Evolutionary conservation across 2,113 vertebrate genomes (phyloP), one percentile per base, ranked within the genome.

Genomic region (Labrus mixtus): DNA sequence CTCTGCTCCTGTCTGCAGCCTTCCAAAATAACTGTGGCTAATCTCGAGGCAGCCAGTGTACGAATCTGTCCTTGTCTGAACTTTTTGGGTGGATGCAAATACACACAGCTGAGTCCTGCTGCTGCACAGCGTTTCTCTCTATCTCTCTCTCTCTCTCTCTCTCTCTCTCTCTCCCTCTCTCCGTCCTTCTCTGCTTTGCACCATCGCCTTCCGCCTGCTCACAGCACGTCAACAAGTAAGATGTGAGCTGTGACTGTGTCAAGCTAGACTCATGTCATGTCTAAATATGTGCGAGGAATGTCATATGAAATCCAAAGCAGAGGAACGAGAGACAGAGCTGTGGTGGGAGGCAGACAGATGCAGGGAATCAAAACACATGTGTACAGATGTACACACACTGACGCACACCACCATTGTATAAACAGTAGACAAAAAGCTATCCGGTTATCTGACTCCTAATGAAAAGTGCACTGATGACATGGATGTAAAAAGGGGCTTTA

Each of bases 21-120:
- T 62, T 55, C 39, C 39, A 50, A 68, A 80, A 75, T 43, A 48
- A 54, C 79, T 70, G 68, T 68, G 79, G 72, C 74, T 87, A 79
- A 90, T 90, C 69, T 87, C 68, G 67, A 90, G 86, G 85, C 87
- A 88, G 84, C 33, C 39, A 85, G 81, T 89, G 82, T 87, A 63
- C 43, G 51, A 77, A 81, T n/a, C 50, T 89, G 88, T 91, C 90
- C 90, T 90, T 86, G 9, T 74, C 75, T 92, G 92, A 93, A 92
- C 92, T 89, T 79, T 48, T 50, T 68, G 78, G 66, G 67, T 51
- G 79, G 85, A 91, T 63, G 75, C 84, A 61, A 83, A 80, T 78
- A 69, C 76, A 70, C 87, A 73, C 87, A 83, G 86, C 89, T 82
- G 79, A 88, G 78, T 82, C 76, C 79, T 68, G 64, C 79, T 19